phyloP scores from a whole-genome alignment of 2,113 vertebrate species.

The Orycteropus afer region DNA sequence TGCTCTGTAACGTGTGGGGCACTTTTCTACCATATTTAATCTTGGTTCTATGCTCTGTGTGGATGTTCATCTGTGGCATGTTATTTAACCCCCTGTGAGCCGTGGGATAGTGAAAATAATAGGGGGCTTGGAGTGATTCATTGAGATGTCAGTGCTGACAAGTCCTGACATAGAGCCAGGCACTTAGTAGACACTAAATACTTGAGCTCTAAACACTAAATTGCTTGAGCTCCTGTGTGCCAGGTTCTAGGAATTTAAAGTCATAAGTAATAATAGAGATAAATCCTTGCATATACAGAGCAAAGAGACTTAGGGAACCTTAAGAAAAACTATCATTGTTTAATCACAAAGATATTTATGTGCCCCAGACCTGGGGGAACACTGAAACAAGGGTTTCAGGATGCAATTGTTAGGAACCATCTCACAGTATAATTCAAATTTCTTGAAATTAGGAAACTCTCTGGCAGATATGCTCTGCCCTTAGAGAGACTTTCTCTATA shows the following conservation, averaged over 20 bases:
- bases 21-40: background rate
- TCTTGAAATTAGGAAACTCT: background rate
- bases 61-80: background rate
- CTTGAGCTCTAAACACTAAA: too few species aligned
- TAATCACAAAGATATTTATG: background rate
- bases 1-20: background rate
- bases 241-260: background rate
- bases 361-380: background rate
- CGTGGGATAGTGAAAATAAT: background rate
- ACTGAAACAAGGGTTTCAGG: background rate
- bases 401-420: fast-evolving
- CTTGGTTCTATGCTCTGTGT: background rate
- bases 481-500: background rate
- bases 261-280: background rate
- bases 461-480: fast-evolving
- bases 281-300: background rate
- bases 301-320: background rate
- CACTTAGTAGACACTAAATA: background rate
- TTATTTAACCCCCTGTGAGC: background rate
- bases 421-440: background rate
- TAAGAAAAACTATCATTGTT: background rate
- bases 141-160: background rate
- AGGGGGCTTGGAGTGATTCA: background rate
- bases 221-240: background rate
- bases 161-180: background rate